These are phyloP conservation scores for Aleiodes leptofemur DNA, from an alignment of 2,888 invertebrate genomes.

Conservation along the genomic window DNA sequence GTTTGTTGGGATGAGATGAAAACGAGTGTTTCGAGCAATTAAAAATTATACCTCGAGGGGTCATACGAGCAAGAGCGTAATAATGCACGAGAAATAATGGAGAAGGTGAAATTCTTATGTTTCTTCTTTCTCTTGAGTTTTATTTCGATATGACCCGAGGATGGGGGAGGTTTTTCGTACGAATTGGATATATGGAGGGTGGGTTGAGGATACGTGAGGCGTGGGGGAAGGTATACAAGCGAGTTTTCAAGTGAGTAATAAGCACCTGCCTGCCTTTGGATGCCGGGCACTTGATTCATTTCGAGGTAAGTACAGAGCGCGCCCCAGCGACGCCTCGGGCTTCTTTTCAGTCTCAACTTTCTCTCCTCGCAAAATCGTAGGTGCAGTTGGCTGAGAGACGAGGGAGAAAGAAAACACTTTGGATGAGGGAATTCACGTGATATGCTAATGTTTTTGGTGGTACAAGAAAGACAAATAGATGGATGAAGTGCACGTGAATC, in stretches of 20 bases:
- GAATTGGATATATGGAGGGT: conserved; percentile 56
- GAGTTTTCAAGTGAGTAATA: conserved; percentile 70
- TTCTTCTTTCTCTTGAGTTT: neutral
- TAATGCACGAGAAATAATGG: conserved; percentile 41
- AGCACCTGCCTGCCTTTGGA: conserved; percentile 73
- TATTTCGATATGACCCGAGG: conserved; percentile 67
- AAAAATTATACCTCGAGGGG: conserved; percentile 51
- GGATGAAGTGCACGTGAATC: conserved; percentile 38
- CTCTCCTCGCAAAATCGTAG: neutral
- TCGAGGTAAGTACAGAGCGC: conserved; percentile 74
- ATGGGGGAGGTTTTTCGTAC: conserved; percentile 68
- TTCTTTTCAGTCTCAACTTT: conserved; percentile 51
- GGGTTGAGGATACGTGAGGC: conserved; percentile 50
- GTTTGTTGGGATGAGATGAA: neutral
- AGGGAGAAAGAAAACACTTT: conserved; percentile 14
- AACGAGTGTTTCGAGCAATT: conserved; percentile 35
- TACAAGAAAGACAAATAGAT: conserved; percentile 25
- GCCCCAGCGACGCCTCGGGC: conserved; percentile 67
- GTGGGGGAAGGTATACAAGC: conserved; percentile 42
- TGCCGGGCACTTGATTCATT: conserved; percentile 74
- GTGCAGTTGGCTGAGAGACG: neutral
- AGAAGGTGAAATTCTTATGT: conserved; percentile 38
- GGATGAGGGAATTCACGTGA: conserved; percentile 43
- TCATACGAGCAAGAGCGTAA: conserved; percentile 19
- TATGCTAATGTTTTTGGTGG: conserved; percentile 41